Evolutionary conservation across 2,797 vertebrate species (phyloP).

Genomic region (Champsocephalus gunnari): DNA sequence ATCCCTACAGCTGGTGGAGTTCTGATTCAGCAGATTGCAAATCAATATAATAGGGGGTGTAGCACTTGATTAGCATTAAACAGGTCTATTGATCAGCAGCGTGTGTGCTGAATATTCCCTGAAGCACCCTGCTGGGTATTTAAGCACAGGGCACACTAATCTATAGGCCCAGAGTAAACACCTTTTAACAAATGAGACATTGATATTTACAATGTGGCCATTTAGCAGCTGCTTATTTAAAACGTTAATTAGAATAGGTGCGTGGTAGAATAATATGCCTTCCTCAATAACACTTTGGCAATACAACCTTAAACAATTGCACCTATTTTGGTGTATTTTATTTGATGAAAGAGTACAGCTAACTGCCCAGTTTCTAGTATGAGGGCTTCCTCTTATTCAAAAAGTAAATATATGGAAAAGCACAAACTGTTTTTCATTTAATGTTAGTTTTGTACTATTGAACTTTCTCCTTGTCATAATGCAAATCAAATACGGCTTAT

Average conservation of each 20-base stretch:
- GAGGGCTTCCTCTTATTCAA: neutral
- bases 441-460: neutral
- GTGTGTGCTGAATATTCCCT: constrained; percentile 61
- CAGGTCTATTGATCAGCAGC: constrained; percentile 74
- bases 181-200: constrained; percentile 30
- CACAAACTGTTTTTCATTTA: neutral
- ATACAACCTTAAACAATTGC: neutral
- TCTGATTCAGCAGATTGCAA: constrained; percentile 23
- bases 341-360: neutral
- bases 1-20: constrained; percentile 42
- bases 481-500: neutral
- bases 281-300: neutral
- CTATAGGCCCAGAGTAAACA: constrained; percentile 40
- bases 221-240: constrained; percentile 13
- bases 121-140: constrained; percentile 28
- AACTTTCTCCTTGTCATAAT: constrained; percentile 3
- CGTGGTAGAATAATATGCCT: neutral
- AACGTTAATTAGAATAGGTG: neutral
- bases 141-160: constrained; percentile 47
- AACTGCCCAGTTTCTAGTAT: neutral
- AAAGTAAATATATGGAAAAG: neutral
- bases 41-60: constrained; percentile 61
- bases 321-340: neutral
- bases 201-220: constrained; percentile 5
- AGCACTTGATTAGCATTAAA: constrained; percentile 75